Conservation (phyloP, 2,888 invertebrate genomes). For the Phyto melanocephala region DNA sequence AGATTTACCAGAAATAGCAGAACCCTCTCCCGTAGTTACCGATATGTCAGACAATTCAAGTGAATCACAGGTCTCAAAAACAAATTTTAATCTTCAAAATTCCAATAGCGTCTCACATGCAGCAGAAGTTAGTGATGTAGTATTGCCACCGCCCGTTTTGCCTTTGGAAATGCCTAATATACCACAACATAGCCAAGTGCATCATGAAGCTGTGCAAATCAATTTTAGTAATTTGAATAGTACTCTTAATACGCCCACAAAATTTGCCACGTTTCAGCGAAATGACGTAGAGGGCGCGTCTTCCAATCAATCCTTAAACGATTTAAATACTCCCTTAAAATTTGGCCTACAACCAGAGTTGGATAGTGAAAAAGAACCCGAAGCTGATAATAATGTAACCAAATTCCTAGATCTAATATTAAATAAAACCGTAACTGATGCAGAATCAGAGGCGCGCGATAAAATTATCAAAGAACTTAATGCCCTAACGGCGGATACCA, state of each 20-base stretch:
- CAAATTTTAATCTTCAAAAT: neutral
- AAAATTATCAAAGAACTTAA: slow-evolving; percentile 51
- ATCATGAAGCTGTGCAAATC: neutral
- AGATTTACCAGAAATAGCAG: slow-evolving; percentile 46
- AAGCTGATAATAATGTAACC: slow-evolving; percentile 45
- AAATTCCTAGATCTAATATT: slow-evolving; percentile 52
- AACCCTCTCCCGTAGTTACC: slow-evolving; percentile 50
- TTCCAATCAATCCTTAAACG: neutral
- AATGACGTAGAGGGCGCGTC: neutral
- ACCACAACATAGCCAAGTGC: neutral
- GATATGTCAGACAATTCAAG: slow-evolving; percentile 53
- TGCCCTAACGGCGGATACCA: slow-evolving; percentile 35
- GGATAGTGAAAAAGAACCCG: slow-evolving; percentile 36
- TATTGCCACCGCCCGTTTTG: neutral
- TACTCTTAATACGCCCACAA: slow-evolving; percentile 27
- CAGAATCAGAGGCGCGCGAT: slow-evolving; percentile 41
- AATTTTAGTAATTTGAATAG: slow-evolving; percentile 1
- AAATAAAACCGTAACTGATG: slow-evolving; percentile 55
- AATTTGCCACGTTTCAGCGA: neutral
- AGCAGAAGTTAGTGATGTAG: neutral
- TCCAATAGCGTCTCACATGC: neutral
- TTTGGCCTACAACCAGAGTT: slow-evolving; percentile 1
- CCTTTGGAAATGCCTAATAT: slow-evolving; percentile 27
- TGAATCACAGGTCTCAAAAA: slow-evolving; percentile 16
- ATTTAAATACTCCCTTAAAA: slow-evolving; percentile 39